A percentile compares a stretch with the other conserved stretches of the same genome.
These are phyloP conservation scores for Astur gentilis DNA, from an alignment of 2,113 vertebrate species.

Conservation along the genomic window DNA sequence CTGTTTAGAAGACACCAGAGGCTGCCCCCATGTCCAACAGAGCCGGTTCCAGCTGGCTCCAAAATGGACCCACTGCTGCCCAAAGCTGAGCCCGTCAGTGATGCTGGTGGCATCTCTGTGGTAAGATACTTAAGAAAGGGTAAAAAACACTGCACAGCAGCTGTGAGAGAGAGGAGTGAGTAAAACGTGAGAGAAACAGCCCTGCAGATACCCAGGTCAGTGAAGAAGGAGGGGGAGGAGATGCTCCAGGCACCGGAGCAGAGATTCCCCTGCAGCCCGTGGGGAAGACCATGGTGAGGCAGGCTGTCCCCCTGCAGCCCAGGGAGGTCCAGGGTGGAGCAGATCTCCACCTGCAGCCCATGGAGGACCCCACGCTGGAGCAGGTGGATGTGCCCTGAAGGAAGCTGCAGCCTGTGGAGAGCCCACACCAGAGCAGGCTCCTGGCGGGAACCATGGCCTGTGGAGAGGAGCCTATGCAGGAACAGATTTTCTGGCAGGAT, in stretches of 20 bases:
- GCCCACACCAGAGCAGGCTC: neutral
- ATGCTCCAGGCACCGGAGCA: fast-evolving
- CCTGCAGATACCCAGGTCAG: neutral
- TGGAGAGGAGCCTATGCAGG: neutral
- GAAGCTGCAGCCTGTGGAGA: neutral
- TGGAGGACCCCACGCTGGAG: fast-evolving
- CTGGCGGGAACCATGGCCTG: neutral
- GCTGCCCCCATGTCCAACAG: fast-evolving
- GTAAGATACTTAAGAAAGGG: neutral
- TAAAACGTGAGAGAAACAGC: neutral
- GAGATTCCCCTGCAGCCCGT: neutral
- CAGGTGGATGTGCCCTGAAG: neutral
- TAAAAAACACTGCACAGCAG: neutral
- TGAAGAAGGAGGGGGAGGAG: neutral
- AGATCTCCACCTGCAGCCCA: neutral
- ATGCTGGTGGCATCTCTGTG: neutral
- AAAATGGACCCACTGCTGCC: fast-evolving
- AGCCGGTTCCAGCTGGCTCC: neutral
- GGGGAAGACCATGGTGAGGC: neutral
- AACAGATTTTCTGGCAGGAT: neutral
- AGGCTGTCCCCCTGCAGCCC: neutral
- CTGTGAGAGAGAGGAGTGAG: neutral
- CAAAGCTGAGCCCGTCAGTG: neutral
- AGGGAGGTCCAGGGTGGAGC: neutral
- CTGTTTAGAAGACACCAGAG: neutral